Base-by-base conservation (phyloP, 2,888 invertebrate species). In the Poecilus cupreus region DNA sequence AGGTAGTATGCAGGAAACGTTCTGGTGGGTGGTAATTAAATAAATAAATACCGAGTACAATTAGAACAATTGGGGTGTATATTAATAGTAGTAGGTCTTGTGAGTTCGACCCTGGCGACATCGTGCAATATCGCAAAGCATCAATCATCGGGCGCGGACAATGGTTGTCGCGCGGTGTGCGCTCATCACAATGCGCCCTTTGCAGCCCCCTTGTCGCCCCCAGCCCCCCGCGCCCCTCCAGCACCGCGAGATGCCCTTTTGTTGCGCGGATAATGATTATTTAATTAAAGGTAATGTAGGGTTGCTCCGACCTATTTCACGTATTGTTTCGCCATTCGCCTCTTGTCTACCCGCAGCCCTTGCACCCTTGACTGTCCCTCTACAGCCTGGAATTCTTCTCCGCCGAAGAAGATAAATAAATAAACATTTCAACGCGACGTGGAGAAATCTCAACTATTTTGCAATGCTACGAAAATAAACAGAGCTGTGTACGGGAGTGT, bases 281-380 rank as follows among this genome's bases (percentile, higher is more conserved):
- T 77, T 57, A 77, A 77, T 77, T 77, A 77, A 77, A 77, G 77
- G 77, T 77, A 77, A 74, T 24, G 49, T 22, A 46, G 46, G 74
- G 74, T 74, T 74, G 74, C 64, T 6, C 13, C 32, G 64, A 60
- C 60, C 60, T 60, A 60, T 60, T 60, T 60, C 60, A 26, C 22
- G 60, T 60, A 60, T 60, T 60, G 60, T 60, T 32, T 32, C 8
- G 32, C 32, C 32, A 32, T 32, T 32, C 32, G 32, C 32, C 32
- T 32, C 32, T 32, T 32, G 32, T 32, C 32, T 32, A 32, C 4
- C 8, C 32, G 32, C 32, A 32, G 32, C 32, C 32, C 32, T 32
- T 32, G 32, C 32, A 3, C 4, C 32, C 4, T 32, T 32, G 32
- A 32, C 32, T 32, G 1, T 32, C 32, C 32, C 32, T 32, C 6